Evolutionary conservation across 2,113 vertebrate genomes (phyloP).

Genomic region (Leucosticte australis): DNA sequence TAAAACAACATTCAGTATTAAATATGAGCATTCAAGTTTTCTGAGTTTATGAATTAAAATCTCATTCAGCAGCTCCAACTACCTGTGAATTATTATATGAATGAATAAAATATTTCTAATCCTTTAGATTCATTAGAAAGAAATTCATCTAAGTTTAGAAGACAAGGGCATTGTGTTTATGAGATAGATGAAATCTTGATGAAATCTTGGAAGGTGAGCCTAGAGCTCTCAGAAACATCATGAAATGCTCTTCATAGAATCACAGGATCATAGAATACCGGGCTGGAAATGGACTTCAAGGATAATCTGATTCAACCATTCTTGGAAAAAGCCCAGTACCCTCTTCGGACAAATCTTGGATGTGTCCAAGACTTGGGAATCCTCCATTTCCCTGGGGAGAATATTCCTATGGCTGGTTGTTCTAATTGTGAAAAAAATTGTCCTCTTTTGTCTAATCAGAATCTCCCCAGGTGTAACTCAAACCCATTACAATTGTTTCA

Average conservation of each 20-base stretch:
- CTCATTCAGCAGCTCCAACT: neutral
- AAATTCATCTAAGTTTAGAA: neutral
- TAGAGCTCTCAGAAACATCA: neutral
- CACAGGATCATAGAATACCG: neutral
- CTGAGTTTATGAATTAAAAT: neutral
- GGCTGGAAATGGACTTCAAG: neutral
- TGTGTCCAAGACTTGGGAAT: neutral
- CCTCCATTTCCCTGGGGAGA: neutral
- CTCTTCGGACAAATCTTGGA: neutral
- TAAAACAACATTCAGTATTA: neutral
- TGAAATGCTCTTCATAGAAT: neutral
- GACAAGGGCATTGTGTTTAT: neutral
- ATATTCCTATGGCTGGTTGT: neutral
- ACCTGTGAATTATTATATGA: neutral
- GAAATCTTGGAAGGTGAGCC: neutral
- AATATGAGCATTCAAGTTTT: neutral
- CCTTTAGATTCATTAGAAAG: neutral
- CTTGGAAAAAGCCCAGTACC: neutral
- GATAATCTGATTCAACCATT: neutral
- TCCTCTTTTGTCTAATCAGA: accelerated
- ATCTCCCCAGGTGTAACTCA: neutral
- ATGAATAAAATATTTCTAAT: neutral
- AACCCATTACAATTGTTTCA: neutral
- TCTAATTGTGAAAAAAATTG: neutral
- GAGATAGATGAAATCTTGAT: neutral